A percentile compares a stretch with the other conserved stretches of the same genome.
phyloP scores from a whole-genome alignment of 2,113 vertebrate genomes.

The Cyanoliseus patagonus region DNA sequence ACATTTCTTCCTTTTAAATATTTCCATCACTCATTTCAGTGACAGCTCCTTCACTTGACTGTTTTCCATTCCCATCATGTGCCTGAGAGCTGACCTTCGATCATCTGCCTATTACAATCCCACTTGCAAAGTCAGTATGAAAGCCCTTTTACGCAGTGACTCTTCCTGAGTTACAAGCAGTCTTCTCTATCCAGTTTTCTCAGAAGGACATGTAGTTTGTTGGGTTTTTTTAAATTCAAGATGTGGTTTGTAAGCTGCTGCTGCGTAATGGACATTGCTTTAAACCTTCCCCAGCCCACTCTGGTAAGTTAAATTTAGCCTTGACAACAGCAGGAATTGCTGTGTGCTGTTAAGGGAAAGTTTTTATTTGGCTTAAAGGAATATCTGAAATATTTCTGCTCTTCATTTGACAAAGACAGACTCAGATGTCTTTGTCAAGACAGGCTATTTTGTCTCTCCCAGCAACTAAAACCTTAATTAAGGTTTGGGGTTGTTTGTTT shows the following conservation, averaged over 20 bases:
- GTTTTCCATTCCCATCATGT: slow-evolving; percentile 36
- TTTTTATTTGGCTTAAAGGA: not conserved
- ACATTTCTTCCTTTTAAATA: not conserved
- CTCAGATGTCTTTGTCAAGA: not conserved
- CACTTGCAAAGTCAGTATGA: not conserved
- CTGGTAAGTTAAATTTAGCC: not conserved
- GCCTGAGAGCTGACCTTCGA: slow-evolving; percentile 5
- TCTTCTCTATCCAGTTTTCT: not conserved
- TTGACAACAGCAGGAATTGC: not conserved
- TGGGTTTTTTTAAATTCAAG: not conserved
- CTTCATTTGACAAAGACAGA: not conserved
- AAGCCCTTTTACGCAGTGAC: not conserved
- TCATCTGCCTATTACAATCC: slow-evolving; percentile 10
- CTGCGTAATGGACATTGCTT: not conserved
- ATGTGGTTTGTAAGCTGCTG: not conserved
- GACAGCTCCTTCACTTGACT: slow-evolving; percentile 31
- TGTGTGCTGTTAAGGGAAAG: not conserved
- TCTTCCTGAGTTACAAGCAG: not conserved
- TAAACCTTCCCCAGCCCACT: not conserved
- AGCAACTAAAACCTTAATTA: not conserved
- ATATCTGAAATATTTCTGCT: not conserved
- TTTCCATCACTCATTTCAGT: slow-evolving; percentile 26
- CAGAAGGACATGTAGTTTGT: not conserved
- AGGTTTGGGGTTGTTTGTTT: not conserved
- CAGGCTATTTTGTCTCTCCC: not conserved